Percentiles rank a stretch among this genome's conserved stretches.
Conservation (phyloP, 1,140 invertebrate species). For the Tetramorium alpestre region DNA sequence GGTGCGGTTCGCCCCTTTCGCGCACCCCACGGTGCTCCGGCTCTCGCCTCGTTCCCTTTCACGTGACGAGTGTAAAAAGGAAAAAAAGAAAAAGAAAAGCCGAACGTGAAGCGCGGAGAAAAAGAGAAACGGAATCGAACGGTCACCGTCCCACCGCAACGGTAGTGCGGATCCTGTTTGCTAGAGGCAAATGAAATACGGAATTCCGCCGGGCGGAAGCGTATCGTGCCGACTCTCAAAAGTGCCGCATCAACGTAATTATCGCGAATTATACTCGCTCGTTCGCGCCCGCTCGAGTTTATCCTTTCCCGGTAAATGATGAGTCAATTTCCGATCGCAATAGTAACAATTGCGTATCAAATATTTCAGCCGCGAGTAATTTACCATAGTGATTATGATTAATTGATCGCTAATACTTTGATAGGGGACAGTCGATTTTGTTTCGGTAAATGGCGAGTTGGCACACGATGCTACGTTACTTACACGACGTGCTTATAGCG, state of each 20-base stretch:
- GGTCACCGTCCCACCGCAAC: conserved; percentile 53
- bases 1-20: conserved; percentile 57
- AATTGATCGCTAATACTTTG: not conserved
- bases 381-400: not conserved
- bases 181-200: conserved; percentile 60
- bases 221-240: conserved; percentile 59
- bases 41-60: conserved; percentile 36
- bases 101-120: conserved; percentile 30
- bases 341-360: conserved; percentile 24
- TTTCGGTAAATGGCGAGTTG: not conserved
- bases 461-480: not conserved
- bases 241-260: conserved; percentile 64
- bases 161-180: conserved; percentile 55
- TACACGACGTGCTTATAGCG: not conserved
- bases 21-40: conserved; percentile 13
- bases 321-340: conserved; percentile 54
- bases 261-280: conserved; percentile 53
- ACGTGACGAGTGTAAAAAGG: conserved; percentile 40
- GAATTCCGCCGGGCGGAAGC: conserved; percentile 53
- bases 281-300: conserved; percentile 47
- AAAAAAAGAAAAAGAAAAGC: not conserved
- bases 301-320: conserved; percentile 19
- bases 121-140: conserved; percentile 54
- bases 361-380: not conserved
- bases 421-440: not conserved